A percentile compares a stretch with the other conserved stretches of the same genome.
Evolutionary conservation across 2,888 invertebrate genomes (phyloP).

Genomic region (Archips crataeganus): DNA sequence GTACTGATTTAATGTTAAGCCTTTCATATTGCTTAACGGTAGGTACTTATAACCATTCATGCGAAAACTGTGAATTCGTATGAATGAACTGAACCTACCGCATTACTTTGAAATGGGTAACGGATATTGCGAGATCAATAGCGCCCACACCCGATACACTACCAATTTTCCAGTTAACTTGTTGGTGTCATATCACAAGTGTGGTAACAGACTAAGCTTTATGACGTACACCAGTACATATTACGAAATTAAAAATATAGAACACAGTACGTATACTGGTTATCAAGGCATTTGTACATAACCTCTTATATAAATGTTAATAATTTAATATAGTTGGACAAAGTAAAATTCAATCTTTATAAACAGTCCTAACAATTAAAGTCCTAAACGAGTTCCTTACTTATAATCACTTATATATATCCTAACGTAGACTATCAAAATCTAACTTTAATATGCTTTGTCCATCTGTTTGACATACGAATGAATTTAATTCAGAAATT

Average conservation of each 20-base stretch:
- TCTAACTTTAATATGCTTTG: background rate
- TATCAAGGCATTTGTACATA: background rate
- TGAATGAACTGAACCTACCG: background rate
- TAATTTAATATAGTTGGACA: background rate
- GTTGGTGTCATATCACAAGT: background rate
- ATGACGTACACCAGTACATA: background rate
- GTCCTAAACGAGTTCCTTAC: background rate
- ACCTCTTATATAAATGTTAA: background rate
- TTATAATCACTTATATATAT: background rate
- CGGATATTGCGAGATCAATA: conserved; percentile 3
- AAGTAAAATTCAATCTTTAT: background rate
- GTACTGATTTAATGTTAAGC: conserved; percentile 13
- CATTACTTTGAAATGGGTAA: conserved; percentile 1
- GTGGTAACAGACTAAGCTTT: background rate
- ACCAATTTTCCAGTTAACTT: conserved; percentile 8
- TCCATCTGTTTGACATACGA: background rate
- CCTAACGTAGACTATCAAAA: background rate
- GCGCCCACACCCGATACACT: background rate
- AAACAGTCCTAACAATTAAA: background rate
- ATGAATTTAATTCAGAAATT: too few species aligned
- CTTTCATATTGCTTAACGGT: background rate
- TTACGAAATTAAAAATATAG: background rate
- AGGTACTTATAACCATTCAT: background rate
- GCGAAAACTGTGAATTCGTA: conserved; percentile 6
- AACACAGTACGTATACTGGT: background rate